A percentile compares a stretch with the other conserved stretches of the same genome.
Conservation (phyloP, 2,888 invertebrate genomes). For the Argyresthia goedartella region DNA sequence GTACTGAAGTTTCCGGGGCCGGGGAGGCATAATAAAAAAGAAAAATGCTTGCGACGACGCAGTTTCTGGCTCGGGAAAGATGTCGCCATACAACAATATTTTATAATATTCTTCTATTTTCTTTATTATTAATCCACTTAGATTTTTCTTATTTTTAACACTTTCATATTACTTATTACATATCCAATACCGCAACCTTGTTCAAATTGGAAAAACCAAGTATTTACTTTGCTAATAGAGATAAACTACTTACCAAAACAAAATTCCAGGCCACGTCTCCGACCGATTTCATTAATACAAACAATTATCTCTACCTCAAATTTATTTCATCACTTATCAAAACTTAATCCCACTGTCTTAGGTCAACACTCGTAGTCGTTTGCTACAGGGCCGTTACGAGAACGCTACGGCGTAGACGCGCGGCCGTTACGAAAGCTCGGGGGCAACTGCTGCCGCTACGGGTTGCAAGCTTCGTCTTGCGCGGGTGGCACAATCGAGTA, state of each 20-base stretch:
- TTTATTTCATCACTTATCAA: background rate
- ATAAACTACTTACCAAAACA: background rate
- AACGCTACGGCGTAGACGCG: constrained; percentile 10
- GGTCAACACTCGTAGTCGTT: background rate
- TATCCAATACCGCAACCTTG: too few species aligned
- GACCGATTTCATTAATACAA: background rate
- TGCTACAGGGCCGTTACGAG: background rate
- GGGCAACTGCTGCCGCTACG: constrained; percentile 23
- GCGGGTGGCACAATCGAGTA: constrained; percentile 3
- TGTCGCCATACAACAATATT: too few species aligned
- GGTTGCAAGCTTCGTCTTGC: constrained; percentile 23
- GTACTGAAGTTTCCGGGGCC: too few species aligned
- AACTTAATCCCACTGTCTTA: background rate
- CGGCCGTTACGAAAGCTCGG: constrained; percentile 24
- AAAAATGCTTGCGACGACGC: too few species aligned
- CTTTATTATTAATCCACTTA: too few species aligned
- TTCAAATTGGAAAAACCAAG: too few species aligned
- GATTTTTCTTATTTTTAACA: too few species aligned
- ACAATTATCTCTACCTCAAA: background rate
- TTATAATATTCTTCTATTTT: too few species aligned
- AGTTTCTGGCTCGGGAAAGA: too few species aligned
- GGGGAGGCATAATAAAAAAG: too few species aligned
- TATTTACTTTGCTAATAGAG: background rate
- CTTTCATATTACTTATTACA: too few species aligned
- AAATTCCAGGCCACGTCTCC: background rate